A percentile compares a stretch with the other conserved stretches of the same genome.
Conservation (phyloP, 2,888 invertebrate species). For the Lasioglossum malachurum region DNA sequence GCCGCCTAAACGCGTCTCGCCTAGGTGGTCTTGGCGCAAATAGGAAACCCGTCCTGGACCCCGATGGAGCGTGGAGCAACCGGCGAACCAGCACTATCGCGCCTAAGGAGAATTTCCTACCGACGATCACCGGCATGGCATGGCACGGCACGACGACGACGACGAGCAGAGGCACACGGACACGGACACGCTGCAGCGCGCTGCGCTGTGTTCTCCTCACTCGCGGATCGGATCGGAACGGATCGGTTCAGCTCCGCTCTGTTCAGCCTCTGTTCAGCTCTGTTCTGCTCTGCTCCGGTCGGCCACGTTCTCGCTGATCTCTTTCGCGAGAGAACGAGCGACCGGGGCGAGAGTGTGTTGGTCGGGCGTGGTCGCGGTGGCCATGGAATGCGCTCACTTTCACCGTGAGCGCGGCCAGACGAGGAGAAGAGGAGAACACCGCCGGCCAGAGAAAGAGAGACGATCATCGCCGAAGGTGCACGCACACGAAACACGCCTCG, state of each 20-base stretch:
- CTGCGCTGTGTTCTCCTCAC: conserved; percentile 31
- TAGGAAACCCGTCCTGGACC: conserved; percentile 66
- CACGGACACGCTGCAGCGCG: conserved; percentile 37
- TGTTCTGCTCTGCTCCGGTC: conserved; percentile 28
- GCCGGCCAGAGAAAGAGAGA: conserved; percentile 58
- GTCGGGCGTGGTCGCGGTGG: conserved; percentile 85
- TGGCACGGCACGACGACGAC: conserved; percentile 10
- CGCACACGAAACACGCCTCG: conserved; percentile 66
- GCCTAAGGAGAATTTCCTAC: conserved; percentile 54
- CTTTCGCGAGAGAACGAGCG: conserved; percentile 36
- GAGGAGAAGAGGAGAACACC: conserved; percentile 59
- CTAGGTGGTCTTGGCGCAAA: conserved; percentile 62
- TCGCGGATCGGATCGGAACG: conserved; percentile 38
- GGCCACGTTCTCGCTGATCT: conserved; percentile 65
- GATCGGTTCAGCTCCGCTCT: conserved; percentile 38
- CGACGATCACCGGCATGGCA: conserved; percentile 49
- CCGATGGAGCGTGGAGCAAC: conserved; percentile 49
- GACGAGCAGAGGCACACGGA: conserved; percentile 24
- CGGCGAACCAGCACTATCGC: conserved; percentile 27
- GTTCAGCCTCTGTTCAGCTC: background rate
- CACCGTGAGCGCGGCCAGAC: conserved; percentile 80
- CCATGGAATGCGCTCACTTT: conserved; percentile 85
- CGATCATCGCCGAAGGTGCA: conserved; percentile 63
- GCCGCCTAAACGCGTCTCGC: conserved; percentile 60
- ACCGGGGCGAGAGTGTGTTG: conserved; percentile 75